Base-by-base conservation (phyloP, 2,797 vertebrate species). In the Sebastes baramenuke region DNA sequence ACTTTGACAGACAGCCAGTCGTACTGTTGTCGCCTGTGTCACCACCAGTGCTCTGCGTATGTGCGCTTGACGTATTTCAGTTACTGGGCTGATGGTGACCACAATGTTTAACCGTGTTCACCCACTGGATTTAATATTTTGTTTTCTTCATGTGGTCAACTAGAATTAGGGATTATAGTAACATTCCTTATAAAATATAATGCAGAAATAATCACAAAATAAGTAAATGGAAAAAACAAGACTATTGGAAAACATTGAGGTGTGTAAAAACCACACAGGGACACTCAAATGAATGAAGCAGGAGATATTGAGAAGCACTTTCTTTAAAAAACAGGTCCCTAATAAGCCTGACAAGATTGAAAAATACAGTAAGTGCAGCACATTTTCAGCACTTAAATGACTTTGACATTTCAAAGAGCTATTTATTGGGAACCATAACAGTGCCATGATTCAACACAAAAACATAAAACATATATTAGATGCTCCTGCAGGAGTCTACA, bases 1-100 rank as follows among this genome's bases (percentile, higher is more conserved):
- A 94, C 81, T 86, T 91, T 93, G 93, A 94, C 93, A 93, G 93
- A 90, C 92, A 88, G 92, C 80, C 89, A 88, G 91, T 82, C 74
- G 72, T 61, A 64, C 87, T 88, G 85, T 88, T 90, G 93, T 94
- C 86, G 86, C 87, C 89, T 80, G 84, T 84, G 90, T 89, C 90
- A 87, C 88, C 79, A 83, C 88, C 78, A 83, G 77, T 2, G 65
- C 75, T 84, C 79, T 29, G 72, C 24, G 30, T 61, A 54, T 83
- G 64, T 69, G 68, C 18, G 25, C 36, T 14, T 6, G 75, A 58
- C 80, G 29, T 81, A 72, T 80, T 88, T 89, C 72, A 83, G 66
- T 4, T 66, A 82, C 81, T 76, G 79, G 30, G 38, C 72, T 78
- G 72, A 86, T 67, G 75, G 54, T 81, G 36, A 87, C 82, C 65